Conservation (phyloP, 2,888 invertebrate species). For the Theretra japonica region DNA sequence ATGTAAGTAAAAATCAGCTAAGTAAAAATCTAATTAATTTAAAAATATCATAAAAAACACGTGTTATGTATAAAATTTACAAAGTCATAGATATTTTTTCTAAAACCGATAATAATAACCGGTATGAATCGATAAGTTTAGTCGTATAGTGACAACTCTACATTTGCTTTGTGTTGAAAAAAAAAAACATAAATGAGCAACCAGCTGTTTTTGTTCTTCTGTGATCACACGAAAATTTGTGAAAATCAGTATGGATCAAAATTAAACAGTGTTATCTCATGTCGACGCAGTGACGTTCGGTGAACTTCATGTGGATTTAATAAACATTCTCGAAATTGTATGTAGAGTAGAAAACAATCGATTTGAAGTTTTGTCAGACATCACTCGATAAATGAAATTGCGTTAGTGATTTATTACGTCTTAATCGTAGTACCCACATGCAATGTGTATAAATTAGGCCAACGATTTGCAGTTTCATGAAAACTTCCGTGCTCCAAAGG, state of each 20-base stretch:
- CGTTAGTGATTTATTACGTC: slow-evolving; percentile 73
- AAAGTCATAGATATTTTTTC: neutral
- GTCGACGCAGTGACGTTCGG: slow-evolving; percentile 65
- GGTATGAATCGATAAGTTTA: neutral
- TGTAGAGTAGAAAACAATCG: slow-evolving; percentile 63
- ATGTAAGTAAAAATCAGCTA: too few relatives aligned
- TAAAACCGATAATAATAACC: slow-evolving; percentile 9
- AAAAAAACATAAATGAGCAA: slow-evolving; percentile 68
- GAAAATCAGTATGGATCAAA: slow-evolving; percentile 77
- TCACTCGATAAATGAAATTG: slow-evolving; percentile 64
- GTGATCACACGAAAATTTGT: slow-evolving; percentile 68
- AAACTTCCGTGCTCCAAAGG: slow-evolving; percentile 40
- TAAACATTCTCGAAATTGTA: slow-evolving; percentile 31
- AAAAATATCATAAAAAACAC: too few relatives aligned
- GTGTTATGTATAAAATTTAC: neutral
- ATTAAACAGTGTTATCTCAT: slow-evolving; percentile 76
- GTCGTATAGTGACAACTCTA: slow-evolving; percentile 24
- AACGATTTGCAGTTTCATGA: slow-evolving; percentile 56
- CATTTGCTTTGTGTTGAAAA: slow-evolving; percentile 49
- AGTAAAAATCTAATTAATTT: too few relatives aligned
- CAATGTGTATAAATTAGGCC: slow-evolving; percentile 63
- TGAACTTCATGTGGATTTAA: slow-evolving; percentile 58
- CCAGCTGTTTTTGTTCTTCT: slow-evolving; percentile 81
- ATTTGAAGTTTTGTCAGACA: slow-evolving; percentile 73
- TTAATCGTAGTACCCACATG: slow-evolving; percentile 58